Base-by-base conservation (phyloP, 2,888 invertebrate genomes). In the Zygogramma bicolorata region DNA sequence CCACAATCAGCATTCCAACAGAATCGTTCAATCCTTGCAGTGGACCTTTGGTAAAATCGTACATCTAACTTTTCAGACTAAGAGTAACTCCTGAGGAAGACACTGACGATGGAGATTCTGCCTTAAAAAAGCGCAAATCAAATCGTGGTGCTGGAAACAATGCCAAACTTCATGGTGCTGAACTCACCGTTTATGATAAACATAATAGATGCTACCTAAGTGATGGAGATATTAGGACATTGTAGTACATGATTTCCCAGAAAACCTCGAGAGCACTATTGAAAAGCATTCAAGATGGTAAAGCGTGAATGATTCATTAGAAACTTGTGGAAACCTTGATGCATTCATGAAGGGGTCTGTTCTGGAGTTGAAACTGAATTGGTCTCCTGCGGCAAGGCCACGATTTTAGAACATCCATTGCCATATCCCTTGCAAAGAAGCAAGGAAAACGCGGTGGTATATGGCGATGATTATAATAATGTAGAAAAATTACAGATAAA, bases 161-260 rank as follows among this genome's bases (percentile, higher is more conserved):
- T 71, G 73, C 76, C 1, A 97, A 87, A n/a, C n/a, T n/a, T n/a
- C n/a, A n/a, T n/a, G n/a, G n/a, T n/a, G n/a, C n/a, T n/a, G n/a
- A n/a, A n/a, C 88, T 97, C 70, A 93, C 95, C 71, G 93, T 97
- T 29, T 97, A 95, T 84, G 97, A 97, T 86, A 96, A 96, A 85
- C 93, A 95, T 82, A 95, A 94, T 83, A 92, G 95, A 18, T 97
- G 97, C 84, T 89, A 95, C n/a, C n/a, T n/a, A n/a, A n/a, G n/a
- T n/a, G n/a, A n/a, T n/a, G n/a, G n/a, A n/a, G n/a, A n/a, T n/a
- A 97, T 85, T 97, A 98, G 86, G 97, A 97, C 85, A 88, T 97
- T 70, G 93, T 94, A 63, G 88, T 97, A 74, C 94, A 95, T 82
- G 95, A 96, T 81, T 90, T 94, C 40, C 86, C 88, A 72, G 82